These are phyloP conservation scores for Acronicta leporina DNA, from an alignment of 2,888 invertebrate species.

Conservation along the genomic window DNA sequence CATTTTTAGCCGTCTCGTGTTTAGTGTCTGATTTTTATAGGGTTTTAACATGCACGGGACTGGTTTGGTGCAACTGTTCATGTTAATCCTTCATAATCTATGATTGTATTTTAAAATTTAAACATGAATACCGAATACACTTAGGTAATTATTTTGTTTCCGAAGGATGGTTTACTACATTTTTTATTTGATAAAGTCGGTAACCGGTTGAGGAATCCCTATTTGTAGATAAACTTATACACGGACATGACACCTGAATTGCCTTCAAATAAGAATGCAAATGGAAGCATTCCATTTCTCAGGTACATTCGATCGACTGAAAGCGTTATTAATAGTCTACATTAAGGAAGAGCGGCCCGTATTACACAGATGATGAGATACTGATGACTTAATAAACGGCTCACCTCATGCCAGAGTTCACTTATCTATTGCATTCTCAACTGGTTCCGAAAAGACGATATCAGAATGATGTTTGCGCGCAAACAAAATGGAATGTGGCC, in stretches of 20 bases:
- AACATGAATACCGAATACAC: too few relatives aligned
- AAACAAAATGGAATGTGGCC: conserved; percentile 29
- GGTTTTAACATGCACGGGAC: too few relatives aligned
- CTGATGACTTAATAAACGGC: conserved; percentile 29
- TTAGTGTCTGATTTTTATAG: too few relatives aligned
- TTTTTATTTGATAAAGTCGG: neutral
- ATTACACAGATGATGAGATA: conserved; percentile 26
- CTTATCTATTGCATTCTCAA: conserved; percentile 7
- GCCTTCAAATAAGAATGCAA: conserved; percentile 33
- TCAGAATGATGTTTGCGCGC: conserved; percentile 17
- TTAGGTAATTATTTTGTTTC: too few relatives aligned
- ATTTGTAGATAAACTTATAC: neutral
- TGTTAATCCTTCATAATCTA: too few relatives aligned
- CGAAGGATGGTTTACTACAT: too few relatives aligned
- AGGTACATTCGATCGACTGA: conserved; percentile 19
- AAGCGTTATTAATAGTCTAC: conserved; percentile 30
- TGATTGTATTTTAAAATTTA: too few relatives aligned
- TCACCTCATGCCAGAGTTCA: conserved; percentile 10
- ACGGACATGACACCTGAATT: conserved; percentile 21
- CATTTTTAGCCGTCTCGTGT: too few relatives aligned
- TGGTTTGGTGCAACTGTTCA: too few relatives aligned
- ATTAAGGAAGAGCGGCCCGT: conserved; percentile 16
- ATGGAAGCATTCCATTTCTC: conserved; percentile 32
- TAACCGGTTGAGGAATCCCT: neutral
- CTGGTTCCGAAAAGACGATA: conserved; percentile 5